Base-by-base conservation (phyloP, 1,140 invertebrate genomes). In the Eurosta solidaginis region DNA sequence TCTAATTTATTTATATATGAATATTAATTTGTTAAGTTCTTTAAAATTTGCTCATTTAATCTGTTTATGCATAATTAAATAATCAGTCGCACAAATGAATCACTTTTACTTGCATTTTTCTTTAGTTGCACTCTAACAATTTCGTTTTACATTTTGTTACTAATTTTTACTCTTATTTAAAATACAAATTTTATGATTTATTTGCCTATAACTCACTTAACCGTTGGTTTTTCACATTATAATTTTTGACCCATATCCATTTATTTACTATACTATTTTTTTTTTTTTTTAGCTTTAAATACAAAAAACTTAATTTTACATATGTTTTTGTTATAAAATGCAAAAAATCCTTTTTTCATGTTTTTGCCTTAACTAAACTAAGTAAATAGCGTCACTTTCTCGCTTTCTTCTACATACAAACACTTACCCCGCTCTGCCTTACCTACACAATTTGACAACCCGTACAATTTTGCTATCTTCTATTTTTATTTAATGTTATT, bases 31-130 rank as follows among this genome's bases (percentile, higher is more conserved):
- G 20, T 6, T 1, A 5, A 20, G 10, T 27, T 59, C 3, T 59
- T 33, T 27, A 59, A 6, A 59, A 68, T 9, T 45, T 52, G 22
- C 5, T 52, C n/a, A 25, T 52, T 52, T 25, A 52, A 59, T 40
- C 17, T 47, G 2, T 74, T 74, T 74, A 82, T 79, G 79, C 76
- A 83, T 85, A 85, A 82, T 81, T 85, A 83, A 85, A 82, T 84
- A 84, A 85, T 85, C 83, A 85, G 83, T 85, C 83, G 82, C 83
- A 83, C 85, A 83, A 85, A 85, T 85, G 79, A 85, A 85, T 85
- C 83, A 85, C 83, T 81, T 85, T n/a, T 82, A 77, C 82, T 83
- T 81, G 81, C 78, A 73, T 74, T 79, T 78, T 81, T 74, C 54
- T 74, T 74, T 81, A 47, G 63, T 59, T 73, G 63, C 54, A 76